Base-by-base conservation (phyloP, 2,113 vertebrate species). In the Cinclus mexicanus region DNA sequence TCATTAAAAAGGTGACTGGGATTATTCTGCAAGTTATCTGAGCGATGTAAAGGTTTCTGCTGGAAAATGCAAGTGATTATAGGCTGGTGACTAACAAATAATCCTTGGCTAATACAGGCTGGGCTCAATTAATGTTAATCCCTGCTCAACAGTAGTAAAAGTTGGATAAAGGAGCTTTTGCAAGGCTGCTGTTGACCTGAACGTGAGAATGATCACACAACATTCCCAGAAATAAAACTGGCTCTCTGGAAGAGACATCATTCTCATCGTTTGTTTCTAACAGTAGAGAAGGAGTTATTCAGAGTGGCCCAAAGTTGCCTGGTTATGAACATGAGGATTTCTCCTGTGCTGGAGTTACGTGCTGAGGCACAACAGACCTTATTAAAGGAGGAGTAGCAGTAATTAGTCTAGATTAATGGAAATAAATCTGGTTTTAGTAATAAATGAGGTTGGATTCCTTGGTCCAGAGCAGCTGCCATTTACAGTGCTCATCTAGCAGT, bases 121-220 rank as follows among this genome's bases (percentile, higher is more conserved):
- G 81, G 83, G 55, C 33, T 91, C 89, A 93, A 56, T 96, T 93
- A 86, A 91, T 31, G 47, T 80, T 95, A 97, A 97, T 97, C 90
- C 60, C 71, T 91, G 87, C 83, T 93, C 78, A 96, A 33, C 65
- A 65, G 94, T 50, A 92, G 89, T 95, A 80, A 87, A 93, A 97
- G 90, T 94, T 90, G 81, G 90, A 91, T 96, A 64, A 95, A 95
- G 78, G 83, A 61, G 75, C 60, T 90, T 95, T 93, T 89, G 49
- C 7, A 23, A 44, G 52, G 55, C 72, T 87, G 50, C 70, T 78
- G 47, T 77, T 88, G 84, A 83, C 46, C 56, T 86, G 95, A 74
- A 72, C 3, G 0, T 67, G 64, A 84, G 80, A 77, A 69, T 8
- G 37, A 85, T 89, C 65, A 59, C 59, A 69, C 37, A 76, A 11